These are phyloP conservation scores for Rugalucina vietnamica DNA, from an alignment of 2,888 invertebrate species.

Conservation along the genomic window DNA sequence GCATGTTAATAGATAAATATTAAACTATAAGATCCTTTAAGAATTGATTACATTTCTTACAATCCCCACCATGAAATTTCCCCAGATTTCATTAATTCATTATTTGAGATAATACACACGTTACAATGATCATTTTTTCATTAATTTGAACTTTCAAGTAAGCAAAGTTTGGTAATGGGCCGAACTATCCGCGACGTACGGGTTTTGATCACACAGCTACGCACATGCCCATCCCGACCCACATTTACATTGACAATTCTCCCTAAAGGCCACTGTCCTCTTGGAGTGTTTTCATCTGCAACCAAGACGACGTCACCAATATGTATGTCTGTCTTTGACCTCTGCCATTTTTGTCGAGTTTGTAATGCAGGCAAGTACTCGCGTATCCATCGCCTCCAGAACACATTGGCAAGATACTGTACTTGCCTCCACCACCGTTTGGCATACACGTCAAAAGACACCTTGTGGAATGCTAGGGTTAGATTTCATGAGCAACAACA, in stretches of 20 bases:
- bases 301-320: constrained; percentile 8
- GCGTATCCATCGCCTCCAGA: constrained; percentile 23
- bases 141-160: constrained; percentile 11
- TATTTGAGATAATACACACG: too few species aligned
- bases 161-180: constrained; percentile 18
- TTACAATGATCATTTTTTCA: too few species aligned
- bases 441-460: not conserved
- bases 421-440: constrained; percentile 39
- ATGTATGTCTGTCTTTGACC: not conserved
- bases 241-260: constrained; percentile 17
- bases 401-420: constrained; percentile 22
- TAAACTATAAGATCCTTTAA: too few species aligned
- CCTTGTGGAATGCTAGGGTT: constrained; percentile 20
- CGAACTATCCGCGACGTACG: not conserved
- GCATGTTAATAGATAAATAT: too few species aligned
- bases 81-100: too few species aligned
- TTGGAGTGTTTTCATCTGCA: constrained; percentile 1
- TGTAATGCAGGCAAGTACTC: constrained; percentile 9
- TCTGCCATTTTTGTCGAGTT: constrained; percentile 31
- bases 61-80: too few species aligned
- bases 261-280: constrained; percentile 51
- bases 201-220: constrained; percentile 10
- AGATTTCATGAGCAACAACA: constrained; percentile 19
- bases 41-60: too few species aligned
- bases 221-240: constrained; percentile 42